These are phyloP conservation scores for Drosophila melanosoma DNA, from an alignment of 2,888 invertebrate species.

Conservation along the genomic window DNA sequence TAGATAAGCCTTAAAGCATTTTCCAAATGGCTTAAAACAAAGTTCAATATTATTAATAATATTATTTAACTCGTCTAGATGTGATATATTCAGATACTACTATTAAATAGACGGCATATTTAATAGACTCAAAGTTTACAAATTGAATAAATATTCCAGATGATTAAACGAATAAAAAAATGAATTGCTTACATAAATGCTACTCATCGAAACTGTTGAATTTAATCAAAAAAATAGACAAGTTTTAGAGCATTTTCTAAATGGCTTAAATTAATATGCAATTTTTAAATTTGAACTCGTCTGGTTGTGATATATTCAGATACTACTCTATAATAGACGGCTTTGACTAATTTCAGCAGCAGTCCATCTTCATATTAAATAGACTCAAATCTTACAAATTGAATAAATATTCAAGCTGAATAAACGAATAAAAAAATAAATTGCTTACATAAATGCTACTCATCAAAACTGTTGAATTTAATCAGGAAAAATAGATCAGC, in stretches of 20 bases:
- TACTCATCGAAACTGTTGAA: neutral
- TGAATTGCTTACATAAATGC: neutral
- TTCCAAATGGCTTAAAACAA: neutral
- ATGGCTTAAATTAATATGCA: neutral
- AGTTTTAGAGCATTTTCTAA: neutral
- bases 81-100: no score
- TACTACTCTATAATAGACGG: neutral
- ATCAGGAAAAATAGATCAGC: neutral
- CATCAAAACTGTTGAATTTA: neutral
- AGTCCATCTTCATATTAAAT: neutral
- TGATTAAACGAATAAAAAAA: conserved; percentile 12
- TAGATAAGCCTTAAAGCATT: neutral
- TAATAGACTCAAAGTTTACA: neutral
- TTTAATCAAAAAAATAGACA: neutral
- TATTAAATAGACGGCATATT: neutral
- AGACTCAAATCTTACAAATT: neutral
- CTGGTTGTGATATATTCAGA: neutral
- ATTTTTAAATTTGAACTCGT: neutral
- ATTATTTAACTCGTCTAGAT: no score
- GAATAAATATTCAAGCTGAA: conserved; percentile 7
- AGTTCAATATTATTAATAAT: no score
- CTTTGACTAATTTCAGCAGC: no score
- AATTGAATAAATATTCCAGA: conserved; percentile 1
- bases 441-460: conserved; percentile 1
- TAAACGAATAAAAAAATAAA: neutral